Base-by-base conservation (phyloP, 1,140 invertebrate species). In the Thalassaphorura encarpata region DNA sequence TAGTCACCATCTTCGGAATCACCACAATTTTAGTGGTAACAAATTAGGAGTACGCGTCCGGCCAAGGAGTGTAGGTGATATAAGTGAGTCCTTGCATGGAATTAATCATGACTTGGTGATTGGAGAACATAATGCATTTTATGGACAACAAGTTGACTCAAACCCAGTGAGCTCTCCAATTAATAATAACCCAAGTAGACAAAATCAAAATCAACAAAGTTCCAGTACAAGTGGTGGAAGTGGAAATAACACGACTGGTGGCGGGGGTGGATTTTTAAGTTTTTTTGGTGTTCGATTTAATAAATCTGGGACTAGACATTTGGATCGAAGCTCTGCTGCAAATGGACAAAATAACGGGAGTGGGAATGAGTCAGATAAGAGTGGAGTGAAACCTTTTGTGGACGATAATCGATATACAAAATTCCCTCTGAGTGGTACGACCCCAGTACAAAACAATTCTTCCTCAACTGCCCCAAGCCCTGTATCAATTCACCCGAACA, bases 321-420 rank as follows among this genome's bases (percentile, higher is more conserved):
- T 64, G 45, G 63, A 61, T 21, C 52, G 56, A 28, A 39, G 24
- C 31, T 51, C 21, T 49, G 27, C 5, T 52, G 27, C 39, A 43
- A 28, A 55, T 27, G 16, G 23, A 48, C 40, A 39, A 33, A 42
- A 53, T 29, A 51, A 51, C 6, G 41, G 41, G 5, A 16, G 24
- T 19, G 4, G 16, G 18, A 49, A 56, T 24, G 54, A 54, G 50
- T 50, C 48, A 45, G 60, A 43, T 33, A 63, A 60, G 26, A 58
- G 26, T 47, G 41, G 45, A 31, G 56, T 57, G 11, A 36, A 36
- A 11, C 33, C 11, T 36, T 11, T 11, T 36, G n/a, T 36, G 29
- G 60, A 63, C 39, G 68, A 67, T 58, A 60, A 62, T 49, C 56
- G 69, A 29, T 69, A 68, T 52, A 69, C 68, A 3, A 67, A 65